phyloP scores from a whole-genome alignment of 2,113 vertebrate species.

The Tupaia tana region DNA sequence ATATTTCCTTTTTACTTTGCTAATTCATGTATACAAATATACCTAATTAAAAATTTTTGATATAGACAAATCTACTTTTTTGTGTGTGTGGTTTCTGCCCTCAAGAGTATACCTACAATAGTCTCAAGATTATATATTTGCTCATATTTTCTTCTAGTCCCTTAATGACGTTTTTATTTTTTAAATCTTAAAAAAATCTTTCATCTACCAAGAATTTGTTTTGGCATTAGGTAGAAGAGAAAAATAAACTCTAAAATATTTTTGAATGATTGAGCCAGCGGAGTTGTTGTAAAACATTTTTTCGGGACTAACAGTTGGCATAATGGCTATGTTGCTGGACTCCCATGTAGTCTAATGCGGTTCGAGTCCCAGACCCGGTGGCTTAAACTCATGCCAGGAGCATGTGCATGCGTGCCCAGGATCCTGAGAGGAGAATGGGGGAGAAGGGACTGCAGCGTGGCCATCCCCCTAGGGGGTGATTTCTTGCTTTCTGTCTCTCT shows the following conservation, averaged over 20 bases:
- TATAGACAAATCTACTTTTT: background rate
- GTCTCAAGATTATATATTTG: conserved; percentile 3
- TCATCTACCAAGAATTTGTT: background rate
- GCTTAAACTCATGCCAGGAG: no score
- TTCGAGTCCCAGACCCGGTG: no score
- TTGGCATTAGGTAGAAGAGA: background rate
- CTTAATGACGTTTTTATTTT: conserved; percentile 39
- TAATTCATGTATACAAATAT: background rate
- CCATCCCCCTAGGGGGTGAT: no score
- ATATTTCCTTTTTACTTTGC: background rate
- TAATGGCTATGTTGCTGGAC: no score
- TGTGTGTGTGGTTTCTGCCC: background rate
- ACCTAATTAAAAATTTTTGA: background rate
- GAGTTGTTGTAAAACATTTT: background rate
- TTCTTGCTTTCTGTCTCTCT: no score
- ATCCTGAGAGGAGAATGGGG: no score
- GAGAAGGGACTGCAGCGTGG: no score
- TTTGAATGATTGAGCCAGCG: background rate
- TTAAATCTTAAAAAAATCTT: conserved; percentile 2
- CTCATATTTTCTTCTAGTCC: background rate
- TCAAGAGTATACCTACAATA: background rate
- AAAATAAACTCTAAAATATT: conserved; percentile 27
- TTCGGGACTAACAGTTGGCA: no score
- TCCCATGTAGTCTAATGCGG: no score
- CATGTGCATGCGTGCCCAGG: no score